Conservation (phyloP, 2,797 vertebrate species). For the Melanotaenia trifasciata region DNA sequence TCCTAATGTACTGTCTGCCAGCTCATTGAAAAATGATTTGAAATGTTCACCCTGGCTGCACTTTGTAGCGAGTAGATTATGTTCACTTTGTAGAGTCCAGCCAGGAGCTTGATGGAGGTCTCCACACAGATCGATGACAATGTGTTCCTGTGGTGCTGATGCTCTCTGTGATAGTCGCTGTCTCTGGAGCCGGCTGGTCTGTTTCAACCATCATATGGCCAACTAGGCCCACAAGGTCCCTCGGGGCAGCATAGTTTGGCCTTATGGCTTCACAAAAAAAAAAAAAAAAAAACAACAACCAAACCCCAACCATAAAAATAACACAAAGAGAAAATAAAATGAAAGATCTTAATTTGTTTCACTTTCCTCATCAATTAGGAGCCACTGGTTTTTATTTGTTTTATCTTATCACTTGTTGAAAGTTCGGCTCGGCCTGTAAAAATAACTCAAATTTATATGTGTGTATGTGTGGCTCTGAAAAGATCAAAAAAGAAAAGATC, state of each 20-base stretch:
- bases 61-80: conserved; percentile 64
- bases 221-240: conserved; percentile 43
- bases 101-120: conserved; percentile 64
- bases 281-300: conserved; percentile 16
- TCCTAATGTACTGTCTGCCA: conserved; percentile 40
- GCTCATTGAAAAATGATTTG: conserved; percentile 55
- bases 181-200: conserved; percentile 51
- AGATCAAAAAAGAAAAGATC: too few species aligned
- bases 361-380: too few species aligned
- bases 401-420: too few species aligned
- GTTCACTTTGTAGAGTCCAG: conserved; percentile 63
- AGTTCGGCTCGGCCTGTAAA: neutral
- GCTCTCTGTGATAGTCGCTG: conserved; percentile 59
- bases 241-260: conserved; percentile 4
- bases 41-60: conserved; percentile 47
- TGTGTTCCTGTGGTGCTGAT: conserved; percentile 62
- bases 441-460: neutral
- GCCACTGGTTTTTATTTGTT: neutral
- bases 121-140: conserved; percentile 70
- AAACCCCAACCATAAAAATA: neutral
- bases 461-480: neutral
- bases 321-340: neutral
- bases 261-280: conserved; percentile 22
- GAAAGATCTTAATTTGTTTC: neutral
- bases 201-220: conserved; percentile 53